Percentiles rank a stretch among this genome's conserved stretches.
These are phyloP conservation scores for Drosophila pseudotakahashii DNA, from an alignment of 2,888 invertebrate genomes.

Conservation along the genomic window DNA sequence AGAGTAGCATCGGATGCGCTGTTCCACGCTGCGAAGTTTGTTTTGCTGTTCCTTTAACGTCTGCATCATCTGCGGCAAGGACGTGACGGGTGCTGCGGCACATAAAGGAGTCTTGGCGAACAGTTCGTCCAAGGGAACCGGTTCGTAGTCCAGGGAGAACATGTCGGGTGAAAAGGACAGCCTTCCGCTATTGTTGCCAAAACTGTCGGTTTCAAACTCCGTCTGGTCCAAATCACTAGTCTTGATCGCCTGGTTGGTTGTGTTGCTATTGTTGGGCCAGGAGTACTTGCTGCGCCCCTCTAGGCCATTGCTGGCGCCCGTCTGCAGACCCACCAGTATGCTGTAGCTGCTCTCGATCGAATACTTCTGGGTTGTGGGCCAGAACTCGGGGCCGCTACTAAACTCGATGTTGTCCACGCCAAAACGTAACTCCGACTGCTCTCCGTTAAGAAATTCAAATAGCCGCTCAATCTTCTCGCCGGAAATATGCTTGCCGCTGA, in stretches of 20 bases:
- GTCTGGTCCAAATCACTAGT: conserved; percentile 80
- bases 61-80: conserved; percentile 71
- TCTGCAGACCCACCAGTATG: conserved; percentile 80
- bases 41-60: conserved; percentile 69
- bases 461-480: conserved; percentile 72
- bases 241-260: conserved; percentile 62
- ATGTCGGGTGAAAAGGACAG: conserved; percentile 75
- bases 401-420: conserved; percentile 82
- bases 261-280: conserved; percentile 72
- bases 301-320: conserved; percentile 70
- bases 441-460: conserved; percentile 71
- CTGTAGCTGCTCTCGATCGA: conserved; percentile 81
- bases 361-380: conserved; percentile 62
- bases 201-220: conserved; percentile 71
- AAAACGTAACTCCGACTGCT: conserved; percentile 62
- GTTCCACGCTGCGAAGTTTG: conserved; percentile 68
- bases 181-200: conserved; percentile 65
- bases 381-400: conserved; percentile 74
- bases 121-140: conserved; percentile 80
- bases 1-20: conserved; percentile 64
- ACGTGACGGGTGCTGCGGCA: conserved; percentile 36
- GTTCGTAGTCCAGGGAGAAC: conserved; percentile 72
- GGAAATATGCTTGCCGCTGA: conserved; percentile 73
- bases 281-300: conserved; percentile 76
- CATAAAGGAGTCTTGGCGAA: conserved; percentile 61